Conservation (phyloP, 2,888 invertebrate species). For the Dendrolimus pini region DNA sequence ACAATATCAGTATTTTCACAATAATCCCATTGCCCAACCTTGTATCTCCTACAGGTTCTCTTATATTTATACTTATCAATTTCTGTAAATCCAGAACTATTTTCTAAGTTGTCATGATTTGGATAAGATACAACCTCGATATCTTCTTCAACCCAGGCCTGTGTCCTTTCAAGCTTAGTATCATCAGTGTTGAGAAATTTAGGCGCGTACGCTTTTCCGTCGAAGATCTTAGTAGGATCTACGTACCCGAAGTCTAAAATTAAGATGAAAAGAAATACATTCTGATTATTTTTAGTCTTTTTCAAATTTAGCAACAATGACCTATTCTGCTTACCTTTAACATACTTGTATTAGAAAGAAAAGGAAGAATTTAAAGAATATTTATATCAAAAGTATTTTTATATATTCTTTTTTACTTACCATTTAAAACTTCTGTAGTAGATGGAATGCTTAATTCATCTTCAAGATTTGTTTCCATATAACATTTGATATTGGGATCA, state of each 20-base stretch:
- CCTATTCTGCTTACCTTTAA: not conserved
- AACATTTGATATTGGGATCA: conserved; percentile 7
- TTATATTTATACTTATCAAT: conserved; percentile 16
- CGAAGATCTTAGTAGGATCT: conserved; percentile 12
- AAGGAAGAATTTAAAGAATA: no score
- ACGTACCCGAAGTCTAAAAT: conserved; percentile 24
- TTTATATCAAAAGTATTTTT: no score
- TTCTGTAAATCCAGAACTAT: conserved; percentile 1
- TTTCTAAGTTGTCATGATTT: conserved; percentile 19
- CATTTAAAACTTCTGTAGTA: conserved; percentile 7
- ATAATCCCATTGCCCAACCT: conserved; percentile 5
- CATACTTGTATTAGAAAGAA: not conserved
- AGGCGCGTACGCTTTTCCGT: conserved; percentile 9
- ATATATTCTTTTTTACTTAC: no score
- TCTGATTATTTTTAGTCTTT: no score
- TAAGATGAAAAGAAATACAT: not conserved
- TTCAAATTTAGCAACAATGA: not conserved
- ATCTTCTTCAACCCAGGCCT: conserved; percentile 42
- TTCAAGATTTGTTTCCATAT: conserved; percentile 18
- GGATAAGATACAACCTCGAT: conserved; percentile 24
- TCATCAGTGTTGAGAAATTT: conserved; percentile 12
- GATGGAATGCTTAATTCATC: conserved; percentile 26
- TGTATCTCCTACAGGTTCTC: conserved; percentile 20
- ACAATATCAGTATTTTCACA: conserved; percentile 11
- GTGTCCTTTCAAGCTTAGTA: conserved; percentile 32